Conservation (phyloP, 2,797 vertebrate species). For the Lerista edwardsae region DNA sequence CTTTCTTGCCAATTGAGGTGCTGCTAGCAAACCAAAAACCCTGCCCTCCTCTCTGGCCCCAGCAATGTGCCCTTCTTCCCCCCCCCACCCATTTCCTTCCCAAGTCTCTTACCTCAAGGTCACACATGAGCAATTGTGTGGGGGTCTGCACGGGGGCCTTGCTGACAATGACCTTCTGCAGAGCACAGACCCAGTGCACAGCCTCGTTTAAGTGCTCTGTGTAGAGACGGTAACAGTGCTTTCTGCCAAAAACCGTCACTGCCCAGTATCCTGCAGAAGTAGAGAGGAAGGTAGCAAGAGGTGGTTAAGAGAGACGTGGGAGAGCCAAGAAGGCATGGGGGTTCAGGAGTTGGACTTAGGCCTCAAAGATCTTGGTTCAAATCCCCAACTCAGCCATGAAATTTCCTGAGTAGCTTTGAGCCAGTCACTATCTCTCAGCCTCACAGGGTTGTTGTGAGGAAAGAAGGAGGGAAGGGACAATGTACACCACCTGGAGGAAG, state of each 20-base stretch:
- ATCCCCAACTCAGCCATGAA: too few relatives aligned
- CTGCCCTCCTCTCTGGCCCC: too few relatives aligned
- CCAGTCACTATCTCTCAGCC: too few relatives aligned
- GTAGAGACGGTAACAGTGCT: constrained; percentile 91
- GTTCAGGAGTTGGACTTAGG: too few relatives aligned
- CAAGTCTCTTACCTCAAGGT: constrained; percentile 84
- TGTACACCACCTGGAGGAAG: too few relatives aligned
- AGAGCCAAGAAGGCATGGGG: too few relatives aligned
- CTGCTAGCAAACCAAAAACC: neutral
- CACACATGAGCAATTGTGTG: constrained; percentile 92
- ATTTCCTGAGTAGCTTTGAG: too few relatives aligned
- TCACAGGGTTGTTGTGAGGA: too few relatives aligned
- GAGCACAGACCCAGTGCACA: constrained; percentile 90
- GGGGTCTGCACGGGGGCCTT: constrained; percentile 93
- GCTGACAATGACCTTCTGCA: constrained; percentile 92
- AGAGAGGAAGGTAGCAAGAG: neutral
- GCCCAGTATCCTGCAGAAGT: constrained; percentile 88
- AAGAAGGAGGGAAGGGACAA: too few relatives aligned
- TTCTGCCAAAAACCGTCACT: constrained; percentile 91
- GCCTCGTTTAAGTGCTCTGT: constrained; percentile 93
- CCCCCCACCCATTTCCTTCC: fast-evolving
- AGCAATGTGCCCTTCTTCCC: neutral
- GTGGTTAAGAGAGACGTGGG: neutral
- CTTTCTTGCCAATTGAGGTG: neutral
- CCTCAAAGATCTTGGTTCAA: too few relatives aligned